Base-by-base conservation (phyloP, 1,140 invertebrate genomes). In the Orchesella cincta region DNA sequence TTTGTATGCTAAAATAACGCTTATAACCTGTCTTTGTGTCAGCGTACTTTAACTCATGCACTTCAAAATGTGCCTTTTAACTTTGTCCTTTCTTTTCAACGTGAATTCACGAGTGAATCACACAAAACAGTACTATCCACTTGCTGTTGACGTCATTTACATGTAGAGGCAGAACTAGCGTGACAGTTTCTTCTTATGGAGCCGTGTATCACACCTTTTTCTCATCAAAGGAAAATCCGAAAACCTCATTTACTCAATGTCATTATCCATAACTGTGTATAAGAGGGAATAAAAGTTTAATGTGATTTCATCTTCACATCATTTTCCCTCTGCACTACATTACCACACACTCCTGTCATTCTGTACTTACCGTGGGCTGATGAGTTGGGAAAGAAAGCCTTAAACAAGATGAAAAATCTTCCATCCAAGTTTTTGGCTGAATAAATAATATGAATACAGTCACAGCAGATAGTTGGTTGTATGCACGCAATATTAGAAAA, bases 201-300 rank as follows among this genome's bases (percentile, higher is more conserved):
- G 8, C 54, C 54, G 28, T 31, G 14, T 12, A 67, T 67, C 62
- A 67, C 62, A 67, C 62, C 62, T n/a, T n/a, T 67, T 67, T 67
- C 52, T 67, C 62, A 67, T 67, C 31, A 67, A 33, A 67, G 28
- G 8, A 33, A 67, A 67, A 67, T 67, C 62, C 62, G 1, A n/a
- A 67, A 67, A 67, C 62, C 31, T 67, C 62, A 67, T 67, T 67
- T 67, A 31, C 62, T 67, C 31, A 33, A 67, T 67, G 31, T 67
- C 26, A 67, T 67, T 67, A 67, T 67, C 62, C 62, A 67, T 67
- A 23, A 12, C 23, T 31, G 23, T 31, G 26, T n/a, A 12, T 31
- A 26, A 67, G 26, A 23, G 33, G 5, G 33, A 12, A 31, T 29
- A 33, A 67, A 67, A 33, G 8, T 14, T 29, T 33, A 67, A 67